Conservation (phyloP, 2,888 invertebrate genomes). For the Dasypogon diadema region DNA sequence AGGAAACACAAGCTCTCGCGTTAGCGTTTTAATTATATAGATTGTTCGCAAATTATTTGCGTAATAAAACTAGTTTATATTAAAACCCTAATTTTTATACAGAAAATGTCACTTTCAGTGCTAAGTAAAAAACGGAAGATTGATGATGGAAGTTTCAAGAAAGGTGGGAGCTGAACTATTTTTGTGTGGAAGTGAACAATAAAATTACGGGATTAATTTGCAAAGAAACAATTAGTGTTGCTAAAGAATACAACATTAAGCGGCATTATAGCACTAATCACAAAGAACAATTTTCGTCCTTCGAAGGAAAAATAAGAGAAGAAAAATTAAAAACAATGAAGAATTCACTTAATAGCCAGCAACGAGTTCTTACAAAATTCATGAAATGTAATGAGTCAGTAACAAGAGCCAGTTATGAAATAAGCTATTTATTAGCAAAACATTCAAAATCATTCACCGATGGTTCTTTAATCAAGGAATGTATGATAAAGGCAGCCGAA, state of each 20-base stretch:
- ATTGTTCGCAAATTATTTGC: too few relatives aligned
- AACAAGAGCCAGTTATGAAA: slow-evolving; percentile 5
- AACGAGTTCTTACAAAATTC: slow-evolving; percentile 4
- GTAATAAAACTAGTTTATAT: too few relatives aligned
- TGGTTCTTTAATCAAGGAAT: slow-evolving; percentile 13
- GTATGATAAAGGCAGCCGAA: not conserved
- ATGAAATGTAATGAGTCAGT: slow-evolving; percentile 18
- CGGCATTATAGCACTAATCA: slow-evolving; percentile 5
- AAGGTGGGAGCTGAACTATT: too few relatives aligned
- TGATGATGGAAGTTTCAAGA: too few relatives aligned
- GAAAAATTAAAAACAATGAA: slow-evolving; percentile 8
- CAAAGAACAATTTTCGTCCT: slow-evolving; percentile 4
- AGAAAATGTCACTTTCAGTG: too few relatives aligned
- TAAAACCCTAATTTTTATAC: too few relatives aligned
- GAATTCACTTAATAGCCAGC: not conserved
- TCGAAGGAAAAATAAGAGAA: slow-evolving; percentile 7
- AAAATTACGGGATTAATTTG: slow-evolving; percentile 4
- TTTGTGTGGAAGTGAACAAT: not conserved
- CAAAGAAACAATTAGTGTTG: slow-evolving; percentile 16
- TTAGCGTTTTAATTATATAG: too few relatives aligned
- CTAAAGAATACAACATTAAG: slow-evolving; percentile 4
- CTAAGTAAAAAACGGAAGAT: too few relatives aligned
- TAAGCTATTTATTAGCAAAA: not conserved
- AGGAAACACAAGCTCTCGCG: too few relatives aligned
- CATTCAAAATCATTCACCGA: slow-evolving; percentile 17